Conservation (phyloP, 1,140 invertebrate species). For the Drosophila lowei region DNA sequence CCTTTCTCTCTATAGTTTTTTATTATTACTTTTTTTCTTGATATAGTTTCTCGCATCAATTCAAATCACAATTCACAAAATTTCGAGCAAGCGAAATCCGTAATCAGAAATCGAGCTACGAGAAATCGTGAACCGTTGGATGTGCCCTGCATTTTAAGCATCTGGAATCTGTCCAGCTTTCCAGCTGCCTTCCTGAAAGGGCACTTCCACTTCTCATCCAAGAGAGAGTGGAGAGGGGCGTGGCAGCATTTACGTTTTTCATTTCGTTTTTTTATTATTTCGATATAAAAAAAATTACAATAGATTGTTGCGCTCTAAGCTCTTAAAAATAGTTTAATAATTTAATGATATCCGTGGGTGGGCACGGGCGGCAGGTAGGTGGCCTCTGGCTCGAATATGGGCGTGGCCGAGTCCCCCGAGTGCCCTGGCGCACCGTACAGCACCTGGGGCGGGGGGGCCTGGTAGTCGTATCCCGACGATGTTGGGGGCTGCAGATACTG, state of each 20-base stretch:
- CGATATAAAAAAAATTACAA: neutral
- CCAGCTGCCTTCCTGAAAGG: too few relatives aligned
- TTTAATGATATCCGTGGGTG: constrained; percentile 64
- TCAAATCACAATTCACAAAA: constrained; percentile 28
- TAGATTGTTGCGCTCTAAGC: neutral
- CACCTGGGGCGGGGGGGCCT: constrained; percentile 31
- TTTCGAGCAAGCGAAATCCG: constrained; percentile 39
- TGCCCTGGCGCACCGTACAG: constrained; percentile 65
- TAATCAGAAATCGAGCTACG: constrained; percentile 31
- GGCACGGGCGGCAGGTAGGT: constrained; percentile 63
- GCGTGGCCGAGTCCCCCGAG: constrained; percentile 68
- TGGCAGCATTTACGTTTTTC: neutral
- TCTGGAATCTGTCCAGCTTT: constrained; percentile 22
- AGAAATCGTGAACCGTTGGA: constrained; percentile 39
- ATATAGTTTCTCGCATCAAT: constrained; percentile 51
- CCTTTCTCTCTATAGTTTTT: neutral
- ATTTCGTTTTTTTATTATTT: constrained; percentile 14
- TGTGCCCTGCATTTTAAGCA: constrained; percentile 23
- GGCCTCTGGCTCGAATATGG: constrained; percentile 69
- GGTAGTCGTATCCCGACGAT: constrained; percentile 66
- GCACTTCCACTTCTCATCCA: too few relatives aligned
- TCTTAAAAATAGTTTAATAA: constrained; percentile 40
- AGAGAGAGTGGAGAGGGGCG: constrained; percentile 20
- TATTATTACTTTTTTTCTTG: neutral
- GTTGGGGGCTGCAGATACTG: constrained; percentile 59